Evolutionary conservation across 2,797 vertebrate genomes (phyloP).

Genomic region (Tenualosa ilisha): DNA sequence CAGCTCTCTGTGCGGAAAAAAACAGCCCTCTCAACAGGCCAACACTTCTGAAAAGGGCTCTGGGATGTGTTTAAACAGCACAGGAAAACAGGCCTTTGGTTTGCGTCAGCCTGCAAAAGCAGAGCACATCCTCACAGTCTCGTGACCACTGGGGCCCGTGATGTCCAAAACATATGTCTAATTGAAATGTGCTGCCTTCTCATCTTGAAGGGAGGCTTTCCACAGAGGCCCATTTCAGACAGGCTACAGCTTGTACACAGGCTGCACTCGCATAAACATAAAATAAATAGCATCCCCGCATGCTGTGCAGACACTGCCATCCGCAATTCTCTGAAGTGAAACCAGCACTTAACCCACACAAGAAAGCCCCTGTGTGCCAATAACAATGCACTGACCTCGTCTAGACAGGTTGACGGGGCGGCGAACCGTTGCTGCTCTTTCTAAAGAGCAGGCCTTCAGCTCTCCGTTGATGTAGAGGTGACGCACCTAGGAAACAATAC

Average conservation of each 20-base stretch:
- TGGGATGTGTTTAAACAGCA: background rate
- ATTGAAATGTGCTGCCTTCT: conserved; percentile 12
- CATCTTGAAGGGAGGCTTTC: conserved; percentile 6
- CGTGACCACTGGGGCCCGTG: background rate
- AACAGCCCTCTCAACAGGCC: background rate
- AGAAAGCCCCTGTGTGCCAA: background rate
- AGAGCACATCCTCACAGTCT: background rate
- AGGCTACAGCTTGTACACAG: conserved; percentile 18
- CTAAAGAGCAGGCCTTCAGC: conserved; percentile 79
- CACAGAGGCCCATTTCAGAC: background rate
- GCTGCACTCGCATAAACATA: background rate
- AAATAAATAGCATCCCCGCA: conserved; percentile 24
- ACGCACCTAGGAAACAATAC: conserved; percentile 77
- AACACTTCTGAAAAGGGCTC: background rate
- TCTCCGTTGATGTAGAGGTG: conserved; percentile 87
- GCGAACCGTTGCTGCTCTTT: conserved; percentile 83
- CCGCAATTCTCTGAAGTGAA: background rate
- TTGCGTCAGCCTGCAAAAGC: background rate
- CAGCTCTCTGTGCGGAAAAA: conserved; percentile 31
- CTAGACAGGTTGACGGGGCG: conserved; percentile 86
- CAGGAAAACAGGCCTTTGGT: background rate
- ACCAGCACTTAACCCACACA: background rate
- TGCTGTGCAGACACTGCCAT: conserved; percentile 30
- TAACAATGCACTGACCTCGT: conserved; percentile 67
- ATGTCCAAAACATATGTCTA: background rate